Base-by-base conservation (phyloP, 2,113 vertebrate species). In the Oreochromis tanganicae region DNA sequence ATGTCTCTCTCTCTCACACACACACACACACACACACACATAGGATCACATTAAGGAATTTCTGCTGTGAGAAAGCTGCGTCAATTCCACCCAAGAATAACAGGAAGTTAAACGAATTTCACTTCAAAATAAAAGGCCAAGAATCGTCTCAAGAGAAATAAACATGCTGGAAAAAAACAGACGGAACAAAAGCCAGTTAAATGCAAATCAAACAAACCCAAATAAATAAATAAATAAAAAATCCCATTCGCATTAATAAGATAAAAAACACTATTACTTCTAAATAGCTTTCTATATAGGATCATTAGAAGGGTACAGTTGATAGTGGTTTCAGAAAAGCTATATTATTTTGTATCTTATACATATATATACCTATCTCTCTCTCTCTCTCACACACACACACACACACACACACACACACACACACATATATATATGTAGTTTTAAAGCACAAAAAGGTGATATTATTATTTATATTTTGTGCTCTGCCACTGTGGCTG, bases 71-170 rank as follows among this genome's bases (percentile, higher is more conserved):
- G 75, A 11, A 41, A 82, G 13, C 8, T 16, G 38, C 12, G 14
- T 89, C 78, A 83, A 38, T 0, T 1, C 1, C 16, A 1, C 4
- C 1, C 4, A 52, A 24, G 5, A 21, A 3, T 13, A 24, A 80
- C 56, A 16, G 83, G 88, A 88, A 82, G 55, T 52, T 0, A 3
- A 5, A n/a, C 1, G 0, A 5, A 7, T 7, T 10, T 4, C 1
- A 3, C 27, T 91, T 81, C 84, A 88, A 81, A 91, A 73, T 90
- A 88, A 90, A 73, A 81, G 4, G n/a, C 6, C 19, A 21, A 6
- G 17, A 63, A 19, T 36, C 16, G 16, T 38, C 34, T 41, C 6
- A 38, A 38, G 11, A 36, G 4, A 68, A 21, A 13, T 5, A 63
- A 38, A 68, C 17, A 7, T 38, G 34, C 10, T 41, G 11, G 0